Conservation (phyloP, 2,888 invertebrate genomes). For the Leptinotarsa rubiginosa region DNA sequence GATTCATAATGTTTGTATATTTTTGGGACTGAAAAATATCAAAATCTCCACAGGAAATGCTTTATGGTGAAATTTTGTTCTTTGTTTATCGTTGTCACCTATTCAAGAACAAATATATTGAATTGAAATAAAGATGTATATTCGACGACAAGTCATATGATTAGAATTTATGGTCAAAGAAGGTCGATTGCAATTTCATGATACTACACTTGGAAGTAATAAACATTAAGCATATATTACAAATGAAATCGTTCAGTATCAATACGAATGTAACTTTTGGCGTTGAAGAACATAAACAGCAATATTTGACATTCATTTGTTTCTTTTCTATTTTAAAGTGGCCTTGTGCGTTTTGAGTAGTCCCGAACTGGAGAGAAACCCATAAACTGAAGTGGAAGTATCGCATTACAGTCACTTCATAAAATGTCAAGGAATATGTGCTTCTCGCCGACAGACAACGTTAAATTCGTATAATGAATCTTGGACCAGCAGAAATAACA, state of each 20-base stretch:
- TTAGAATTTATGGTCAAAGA: neutral
- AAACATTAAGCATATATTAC: neutral
- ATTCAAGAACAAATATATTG: too few relatives aligned
- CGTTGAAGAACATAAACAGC: neutral
- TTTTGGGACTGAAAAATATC: too few relatives aligned
- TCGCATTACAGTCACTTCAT: constrained; percentile 9
- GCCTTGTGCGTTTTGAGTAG: constrained; percentile 8
- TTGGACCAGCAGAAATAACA: constrained; percentile 1
- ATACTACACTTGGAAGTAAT: neutral
- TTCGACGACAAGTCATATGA: too few relatives aligned
- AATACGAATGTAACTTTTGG: neutral
- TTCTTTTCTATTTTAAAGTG: constrained; percentile 3
- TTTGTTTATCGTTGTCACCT: too few relatives aligned
- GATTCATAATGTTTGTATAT: too few relatives aligned
- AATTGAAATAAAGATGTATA: too few relatives aligned
- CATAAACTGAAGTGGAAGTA: constrained; percentile 14
- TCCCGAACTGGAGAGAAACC: constrained; percentile 1
- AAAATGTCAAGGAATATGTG: constrained; percentile 1
- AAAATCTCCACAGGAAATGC: too few relatives aligned
- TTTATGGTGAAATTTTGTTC: too few relatives aligned
- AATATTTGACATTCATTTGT: neutral
- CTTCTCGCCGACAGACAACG: neutral
- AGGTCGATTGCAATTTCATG: neutral
- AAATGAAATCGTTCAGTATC: neutral
- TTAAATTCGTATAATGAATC: neutral